Conservation (phyloP, 2,797 vertebrate species). For the Urocyon cinereoargenteus region DNA sequence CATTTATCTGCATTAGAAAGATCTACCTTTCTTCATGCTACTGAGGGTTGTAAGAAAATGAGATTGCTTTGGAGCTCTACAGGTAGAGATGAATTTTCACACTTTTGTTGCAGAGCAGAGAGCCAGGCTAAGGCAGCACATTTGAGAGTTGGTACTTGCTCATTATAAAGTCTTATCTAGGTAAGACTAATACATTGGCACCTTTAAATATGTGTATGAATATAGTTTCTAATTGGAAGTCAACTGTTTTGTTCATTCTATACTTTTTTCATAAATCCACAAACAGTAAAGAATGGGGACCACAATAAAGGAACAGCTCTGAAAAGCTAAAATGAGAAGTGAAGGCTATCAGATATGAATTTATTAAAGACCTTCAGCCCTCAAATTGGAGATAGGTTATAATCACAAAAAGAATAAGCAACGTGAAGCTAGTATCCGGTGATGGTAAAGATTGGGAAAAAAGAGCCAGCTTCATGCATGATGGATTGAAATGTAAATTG, state of each 20-base stretch:
- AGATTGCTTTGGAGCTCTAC: neutral
- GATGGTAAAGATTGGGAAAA: rapidly evolving
- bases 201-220: neutral
- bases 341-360: neutral
- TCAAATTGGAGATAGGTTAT: neutral
- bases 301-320: neutral
- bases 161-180: neutral
- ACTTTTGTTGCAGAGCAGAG: neutral
- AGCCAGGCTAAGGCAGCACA: neutral
- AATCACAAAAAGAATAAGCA: neutral
- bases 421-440: neutral
- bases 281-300: neutral
- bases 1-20: neutral
- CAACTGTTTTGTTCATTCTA: neutral
- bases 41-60: neutral
- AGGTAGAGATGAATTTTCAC: neutral
- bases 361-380: neutral
- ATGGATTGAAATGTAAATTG: neutral
- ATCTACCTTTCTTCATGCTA: neutral
- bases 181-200: neutral
- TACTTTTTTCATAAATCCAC: neutral
- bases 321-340: neutral
- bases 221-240: neutral
- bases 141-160: neutral
- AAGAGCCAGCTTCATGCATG: rapidly evolving